Conservation (phyloP, 2,888 invertebrate species). For the Vesta saturnalis region DNA sequence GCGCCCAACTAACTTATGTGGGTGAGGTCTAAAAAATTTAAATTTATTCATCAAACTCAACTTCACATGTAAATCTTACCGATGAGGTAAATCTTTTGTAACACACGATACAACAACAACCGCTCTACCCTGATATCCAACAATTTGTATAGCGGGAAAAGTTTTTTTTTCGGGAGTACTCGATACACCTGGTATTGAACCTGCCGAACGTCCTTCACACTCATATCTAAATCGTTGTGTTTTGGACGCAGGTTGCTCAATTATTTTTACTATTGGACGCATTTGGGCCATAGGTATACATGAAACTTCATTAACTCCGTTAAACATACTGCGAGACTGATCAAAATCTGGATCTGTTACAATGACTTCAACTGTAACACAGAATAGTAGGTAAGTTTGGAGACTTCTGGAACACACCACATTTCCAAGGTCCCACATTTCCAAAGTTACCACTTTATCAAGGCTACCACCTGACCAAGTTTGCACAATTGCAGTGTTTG, state of each 20-base stretch:
- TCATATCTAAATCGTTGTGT: conserved; percentile 84
- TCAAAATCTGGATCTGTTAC: conserved; percentile 69
- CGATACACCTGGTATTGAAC: conserved; percentile 91
- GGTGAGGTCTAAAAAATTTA: conserved; percentile 74
- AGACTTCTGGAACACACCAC: no score
- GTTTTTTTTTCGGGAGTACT: conserved; percentile 93
- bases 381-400: no score
- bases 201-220: conserved; percentile 96
- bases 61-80: conserved; percentile 60
- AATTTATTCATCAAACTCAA: not conserved
- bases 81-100: conserved; percentile 87
- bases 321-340: conserved; percentile 55
- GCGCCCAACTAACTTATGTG: conserved; percentile 94
- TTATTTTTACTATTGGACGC: conserved; percentile 72
- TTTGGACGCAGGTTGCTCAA: conserved; percentile 92
- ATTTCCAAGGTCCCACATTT: no score
- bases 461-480: no score
- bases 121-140: conserved; percentile 84
- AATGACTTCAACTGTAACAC: conserved; percentile 79
- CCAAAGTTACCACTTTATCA: no score
- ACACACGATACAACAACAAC: conserved; percentile 97
- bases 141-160: conserved; percentile 90
- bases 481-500: no score
- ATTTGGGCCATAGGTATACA: conserved; percentile 20
- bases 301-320: conserved; percentile 53